Base-by-base conservation (phyloP, 2,888 invertebrate species). In the Cephus sareptanus region DNA sequence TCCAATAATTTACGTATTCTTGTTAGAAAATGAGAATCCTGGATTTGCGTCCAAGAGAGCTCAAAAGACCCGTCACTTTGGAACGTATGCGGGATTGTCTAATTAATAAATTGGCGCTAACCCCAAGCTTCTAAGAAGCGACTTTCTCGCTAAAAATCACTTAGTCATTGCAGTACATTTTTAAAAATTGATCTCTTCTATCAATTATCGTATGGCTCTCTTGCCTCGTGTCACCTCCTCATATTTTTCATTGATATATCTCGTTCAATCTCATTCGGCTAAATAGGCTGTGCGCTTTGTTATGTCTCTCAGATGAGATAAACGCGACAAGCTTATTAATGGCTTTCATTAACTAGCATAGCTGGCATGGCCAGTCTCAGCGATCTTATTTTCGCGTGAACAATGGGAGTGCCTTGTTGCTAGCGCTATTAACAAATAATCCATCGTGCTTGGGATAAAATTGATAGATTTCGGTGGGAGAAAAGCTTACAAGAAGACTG, bases 401-500 rank as follows among this genome's bases (percentile, higher is more conserved):
- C 23, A 56, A 56, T 56, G 23, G 9, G 56, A 56, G 23, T 56
- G 56, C 9, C 23, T 9, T 56, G 56, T 6, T 23, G 56, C 56
- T 56, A 56, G 9, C 56, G 23, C 56, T 56, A 56, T 56, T 56
- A 23, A 56, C 2, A 56, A 56, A 56, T 56, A 23, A 23, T 56
- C 56, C 23, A 56, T 23, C 56, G 56, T 56, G 56, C 56, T 56
- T 23, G 23, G 56, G 23, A 23, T 23, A 56, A 23, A 56, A 56
- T 23, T 56, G 56, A 23, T 56, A 56, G 9, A 56, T 56, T 23
- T 71, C 71, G 30, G 71, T 34, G 71, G 12, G 56, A 3, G 9
- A 23, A n/a, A 30, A 74, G 56, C 56, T 89, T 90, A 92, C 84
- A 92, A 89, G 82, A 92, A 91, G 80, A 91, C 90, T 76, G 92